These are phyloP conservation scores for Diarsia dahlii DNA, from an alignment of 2,888 invertebrate genomes.

Conservation along the genomic window DNA sequence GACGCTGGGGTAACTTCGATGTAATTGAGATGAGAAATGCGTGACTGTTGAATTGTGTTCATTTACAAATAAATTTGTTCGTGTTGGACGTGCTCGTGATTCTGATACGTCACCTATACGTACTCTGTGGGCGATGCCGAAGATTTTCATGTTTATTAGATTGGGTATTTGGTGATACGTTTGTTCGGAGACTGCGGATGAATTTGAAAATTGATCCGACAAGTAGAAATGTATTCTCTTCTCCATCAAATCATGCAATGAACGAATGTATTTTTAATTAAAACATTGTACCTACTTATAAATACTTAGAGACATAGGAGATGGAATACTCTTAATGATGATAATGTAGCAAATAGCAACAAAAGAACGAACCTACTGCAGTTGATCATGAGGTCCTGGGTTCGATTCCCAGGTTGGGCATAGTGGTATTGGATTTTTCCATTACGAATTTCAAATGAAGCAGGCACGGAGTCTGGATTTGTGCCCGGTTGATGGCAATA, in stretches of 20 bases:
- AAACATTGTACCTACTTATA: not conserved
- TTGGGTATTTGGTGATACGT: conserved; percentile 27
- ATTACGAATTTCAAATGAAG: no score
- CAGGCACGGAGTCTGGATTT: no score
- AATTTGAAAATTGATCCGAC: not conserved
- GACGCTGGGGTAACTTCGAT: conserved; percentile 71
- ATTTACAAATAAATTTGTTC: conserved; percentile 71
- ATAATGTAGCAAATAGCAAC: not conserved
- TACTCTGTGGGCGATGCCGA: conserved; percentile 29
- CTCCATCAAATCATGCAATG: not conserved
- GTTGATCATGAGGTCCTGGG: no score
- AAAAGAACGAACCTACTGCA: no score
- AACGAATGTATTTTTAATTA: no score
- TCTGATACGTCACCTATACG: conserved; percentile 50
- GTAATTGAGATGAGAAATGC: conserved; percentile 83
- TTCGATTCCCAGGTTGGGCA: no score
- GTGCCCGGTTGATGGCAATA: no score
- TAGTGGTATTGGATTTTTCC: no score
- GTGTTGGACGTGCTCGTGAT: conserved; percentile 50
- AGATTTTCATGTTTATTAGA: conserved; percentile 49
- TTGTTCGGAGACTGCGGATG: conserved; percentile 8
- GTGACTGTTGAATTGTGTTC: conserved; percentile 77
- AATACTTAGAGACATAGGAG: not conserved
- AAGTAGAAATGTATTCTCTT: not conserved
- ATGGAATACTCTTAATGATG: not conserved